A percentile compares a stretch with the other conserved stretches of the same genome.
Evolutionary conservation across 1,140 invertebrate genomes (phyloP).

Genomic region (Apolygus lucorum): DNA sequence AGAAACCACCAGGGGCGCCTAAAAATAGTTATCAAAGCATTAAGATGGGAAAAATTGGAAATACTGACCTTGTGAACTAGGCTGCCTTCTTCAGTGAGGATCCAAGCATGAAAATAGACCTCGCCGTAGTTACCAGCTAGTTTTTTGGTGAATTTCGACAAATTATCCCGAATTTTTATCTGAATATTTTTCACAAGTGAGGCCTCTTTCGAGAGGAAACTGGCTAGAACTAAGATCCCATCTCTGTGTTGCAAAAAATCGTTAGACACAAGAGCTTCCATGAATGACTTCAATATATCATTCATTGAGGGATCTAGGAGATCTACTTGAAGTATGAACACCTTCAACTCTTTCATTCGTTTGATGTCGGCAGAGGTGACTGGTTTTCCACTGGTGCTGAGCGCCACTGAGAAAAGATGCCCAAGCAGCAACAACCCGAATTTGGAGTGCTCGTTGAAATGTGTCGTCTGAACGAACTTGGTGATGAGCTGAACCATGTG

Average conservation of each 20-base stretch:
- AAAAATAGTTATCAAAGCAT: too few species aligned
- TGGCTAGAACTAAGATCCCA: constrained; percentile 20
- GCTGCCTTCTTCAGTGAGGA: neutral
- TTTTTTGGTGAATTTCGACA: constrained; percentile 17
- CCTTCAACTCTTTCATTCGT: constrained; percentile 14
- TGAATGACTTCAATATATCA: constrained; percentile 4
- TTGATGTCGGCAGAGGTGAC: constrained; percentile 16
- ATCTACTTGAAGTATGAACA: constrained; percentile 7
- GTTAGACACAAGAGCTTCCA: constrained; percentile 4
- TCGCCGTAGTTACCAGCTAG: constrained; percentile 28
- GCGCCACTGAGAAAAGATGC: neutral
- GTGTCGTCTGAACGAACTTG: constrained; percentile 1
- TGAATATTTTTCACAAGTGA: constrained; percentile 23
- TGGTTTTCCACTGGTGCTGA: neutral
- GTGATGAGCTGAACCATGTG: neutral
- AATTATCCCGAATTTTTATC: constrained; percentile 15
- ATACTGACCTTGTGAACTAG: too few species aligned
- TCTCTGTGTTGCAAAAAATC: constrained; percentile 22
- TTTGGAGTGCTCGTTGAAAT: neutral
- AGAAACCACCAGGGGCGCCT: too few species aligned
- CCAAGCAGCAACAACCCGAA: neutral
- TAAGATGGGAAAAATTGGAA: too few species aligned
- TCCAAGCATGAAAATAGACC: constrained; percentile 26
- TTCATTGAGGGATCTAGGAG: constrained; percentile 7
- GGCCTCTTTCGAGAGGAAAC: constrained; percentile 21